Evolutionary conservation across 2,888 invertebrate species (phyloP), one percentile per base, ranked within the genome.

Genomic region (Habroteleia sp.): DNA sequence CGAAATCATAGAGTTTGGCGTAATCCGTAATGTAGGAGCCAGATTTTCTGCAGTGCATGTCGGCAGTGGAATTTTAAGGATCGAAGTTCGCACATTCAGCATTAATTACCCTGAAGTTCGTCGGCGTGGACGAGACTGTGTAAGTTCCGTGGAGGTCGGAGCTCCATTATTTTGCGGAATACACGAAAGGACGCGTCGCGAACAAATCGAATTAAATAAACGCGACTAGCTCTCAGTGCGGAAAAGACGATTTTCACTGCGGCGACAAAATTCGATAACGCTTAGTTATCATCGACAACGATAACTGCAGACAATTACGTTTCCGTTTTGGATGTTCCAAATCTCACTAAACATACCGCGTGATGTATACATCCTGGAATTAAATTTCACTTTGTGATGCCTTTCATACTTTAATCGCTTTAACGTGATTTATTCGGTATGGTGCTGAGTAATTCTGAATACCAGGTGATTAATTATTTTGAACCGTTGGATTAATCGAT

Each of bases 211-310:
- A 75, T 71, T 71, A 75, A 60, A 52, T 66, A 56, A 48, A 65
- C 60, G 74, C 60, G 31, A 50, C 52, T 63, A 25, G 58, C 35
- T 66, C 11, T 46, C 37, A 33, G 35, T 48, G 46, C 33, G 41
- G 39, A 54, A 50, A 63, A 48, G 20, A 27, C 63, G 50, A 62
- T 75, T 76, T 72, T 66, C 72, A 60, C 35, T 16, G 65, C 48
- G 27, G 46, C 42, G 66, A 66, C 72, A 31, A 72, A 76, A 76
- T 52, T 66, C 66, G 71, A 71, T 71, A 75, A 75, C 71, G 65
- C 63, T 63, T 23, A 16, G 60, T 71, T 71, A 62, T 71, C 71
- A 16, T 23, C 39, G 48, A 14, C 14, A 46, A 56, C 35, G 63
- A 62, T 46, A 46, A 71, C 54, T 48, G 8, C 33, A 35, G 25